Percentiles rank a stretch among this genome's conserved stretches.
phyloP scores from a whole-genome alignment of 2,888 invertebrate genomes.

The Ceraclea dissimilis region DNA sequence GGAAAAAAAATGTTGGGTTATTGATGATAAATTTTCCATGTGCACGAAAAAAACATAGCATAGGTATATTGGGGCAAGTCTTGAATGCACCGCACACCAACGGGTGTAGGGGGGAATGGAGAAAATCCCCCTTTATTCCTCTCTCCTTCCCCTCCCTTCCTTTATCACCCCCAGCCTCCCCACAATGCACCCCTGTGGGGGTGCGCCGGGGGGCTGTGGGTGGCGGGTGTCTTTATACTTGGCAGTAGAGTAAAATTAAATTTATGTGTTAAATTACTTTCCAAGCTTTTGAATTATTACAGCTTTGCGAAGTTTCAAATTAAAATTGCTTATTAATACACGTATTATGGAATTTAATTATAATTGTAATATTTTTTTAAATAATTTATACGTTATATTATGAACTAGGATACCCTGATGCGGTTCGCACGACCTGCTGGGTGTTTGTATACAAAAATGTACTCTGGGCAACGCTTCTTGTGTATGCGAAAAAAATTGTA shows the following conservation, averaged over 20 bases:
- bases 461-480: too few species aligned
- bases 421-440: too few species aligned
- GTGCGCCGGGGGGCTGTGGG: not conserved
- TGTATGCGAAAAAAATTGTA: too few species aligned
- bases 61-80: too few species aligned
- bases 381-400: too few species aligned
- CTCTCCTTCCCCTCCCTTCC: slow-evolving; percentile 8
- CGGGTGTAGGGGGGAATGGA: not conserved
- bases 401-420: too few species aligned
- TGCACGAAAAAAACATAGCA: too few species aligned
- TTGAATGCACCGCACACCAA: too few species aligned
- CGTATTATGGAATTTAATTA: slow-evolving; percentile 9
- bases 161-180: not conserved
- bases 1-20: too few species aligned
- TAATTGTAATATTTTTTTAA: not conserved
- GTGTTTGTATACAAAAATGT: too few species aligned
- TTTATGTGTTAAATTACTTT: slow-evolving; percentile 27
- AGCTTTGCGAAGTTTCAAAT: slow-evolving; percentile 25
- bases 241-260: slow-evolving; percentile 25
- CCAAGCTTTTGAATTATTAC: slow-evolving; percentile 26
- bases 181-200: not conserved
- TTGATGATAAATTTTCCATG: too few species aligned
- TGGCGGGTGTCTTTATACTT: slow-evolving; percentile 13
- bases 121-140: slow-evolving; percentile 21
- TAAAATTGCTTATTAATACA: slow-evolving; percentile 24